These are phyloP conservation scores for Hemaris fuciformis DNA, from an alignment of 2,888 invertebrate species.

Conservation along the genomic window DNA sequence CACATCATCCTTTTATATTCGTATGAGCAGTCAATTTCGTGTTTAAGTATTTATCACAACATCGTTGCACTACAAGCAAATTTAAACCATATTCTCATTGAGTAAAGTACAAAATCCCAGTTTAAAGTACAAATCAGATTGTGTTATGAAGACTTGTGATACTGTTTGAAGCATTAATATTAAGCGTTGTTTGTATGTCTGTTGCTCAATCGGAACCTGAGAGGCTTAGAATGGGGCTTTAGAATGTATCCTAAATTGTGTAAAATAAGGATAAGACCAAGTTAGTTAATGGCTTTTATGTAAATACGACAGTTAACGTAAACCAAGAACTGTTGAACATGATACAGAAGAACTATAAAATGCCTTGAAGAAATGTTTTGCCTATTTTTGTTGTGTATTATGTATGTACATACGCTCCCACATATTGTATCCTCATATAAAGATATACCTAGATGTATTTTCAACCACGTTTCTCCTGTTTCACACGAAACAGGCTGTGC, in stretches of 20 bases:
- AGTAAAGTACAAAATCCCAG: neutral
- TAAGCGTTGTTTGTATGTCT: neutral
- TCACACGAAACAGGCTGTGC: too few species aligned
- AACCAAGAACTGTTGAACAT: too few species aligned
- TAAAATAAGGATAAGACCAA: neutral
- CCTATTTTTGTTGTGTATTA: too few species aligned
- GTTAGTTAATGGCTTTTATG: too few species aligned
- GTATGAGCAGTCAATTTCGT: neutral
- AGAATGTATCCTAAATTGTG: neutral
- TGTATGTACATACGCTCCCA: too few species aligned
- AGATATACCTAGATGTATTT: too few species aligned
- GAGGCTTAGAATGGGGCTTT: too few species aligned
- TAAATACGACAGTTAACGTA: too few species aligned
- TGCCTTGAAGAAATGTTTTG: too few species aligned
- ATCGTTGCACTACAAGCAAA: neutral
- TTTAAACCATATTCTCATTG: neutral
- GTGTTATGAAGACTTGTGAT: neutral
- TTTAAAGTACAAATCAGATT: neutral
- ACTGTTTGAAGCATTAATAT: neutral
- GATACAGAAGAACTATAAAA: too few species aligned
- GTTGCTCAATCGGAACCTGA: neutral
- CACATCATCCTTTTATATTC: neutral
- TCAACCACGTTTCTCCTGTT: too few species aligned
- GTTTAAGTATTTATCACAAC: neutral
- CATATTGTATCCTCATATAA: too few species aligned